Conservation (phyloP, 2,888 invertebrate species). For the Carcina quercana region DNA sequence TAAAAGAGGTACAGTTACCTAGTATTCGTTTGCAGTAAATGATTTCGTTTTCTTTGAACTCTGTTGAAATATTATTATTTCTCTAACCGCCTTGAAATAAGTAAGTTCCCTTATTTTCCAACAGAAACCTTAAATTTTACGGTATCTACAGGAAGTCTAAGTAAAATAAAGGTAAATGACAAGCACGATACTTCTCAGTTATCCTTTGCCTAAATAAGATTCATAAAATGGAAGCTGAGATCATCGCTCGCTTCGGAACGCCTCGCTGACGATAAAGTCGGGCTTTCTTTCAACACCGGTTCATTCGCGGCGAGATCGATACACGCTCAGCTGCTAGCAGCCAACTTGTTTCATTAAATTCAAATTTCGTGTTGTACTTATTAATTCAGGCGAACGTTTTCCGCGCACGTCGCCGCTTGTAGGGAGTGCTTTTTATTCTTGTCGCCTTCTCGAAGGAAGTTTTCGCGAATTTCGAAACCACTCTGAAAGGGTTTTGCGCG, state of each 20-base stretch:
- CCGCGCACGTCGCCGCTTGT: constrained; percentile 45
- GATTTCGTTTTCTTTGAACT: too few relatives aligned
- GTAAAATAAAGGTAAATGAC: too few relatives aligned
- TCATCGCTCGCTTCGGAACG: neutral
- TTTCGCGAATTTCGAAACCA: constrained; percentile 25
- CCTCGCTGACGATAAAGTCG: neutral
- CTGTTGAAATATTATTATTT: too few relatives aligned
- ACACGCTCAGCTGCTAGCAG: constrained; percentile 60
- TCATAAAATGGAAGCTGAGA: too few relatives aligned
- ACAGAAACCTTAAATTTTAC: too few relatives aligned
- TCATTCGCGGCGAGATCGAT: constrained; percentile 46
- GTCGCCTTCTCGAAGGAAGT: constrained; percentile 29
- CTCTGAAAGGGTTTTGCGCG: constrained; percentile 20
- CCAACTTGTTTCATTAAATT: constrained; percentile 76
- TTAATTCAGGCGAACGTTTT: constrained; percentile 66
- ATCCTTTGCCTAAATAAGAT: too few relatives aligned
- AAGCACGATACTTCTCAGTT: too few relatives aligned
- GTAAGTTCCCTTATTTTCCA: too few relatives aligned
- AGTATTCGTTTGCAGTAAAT: too few relatives aligned
- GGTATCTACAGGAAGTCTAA: too few relatives aligned
- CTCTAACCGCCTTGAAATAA: too few relatives aligned
- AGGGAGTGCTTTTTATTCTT: constrained; percentile 59
- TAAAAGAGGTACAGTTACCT: too few relatives aligned
- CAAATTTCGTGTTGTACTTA: constrained; percentile 75
- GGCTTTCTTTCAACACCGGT: constrained; percentile 1